Evolutionary conservation across 2,888 invertebrate genomes (phyloP).

Genomic region (Phania funesta): DNA sequence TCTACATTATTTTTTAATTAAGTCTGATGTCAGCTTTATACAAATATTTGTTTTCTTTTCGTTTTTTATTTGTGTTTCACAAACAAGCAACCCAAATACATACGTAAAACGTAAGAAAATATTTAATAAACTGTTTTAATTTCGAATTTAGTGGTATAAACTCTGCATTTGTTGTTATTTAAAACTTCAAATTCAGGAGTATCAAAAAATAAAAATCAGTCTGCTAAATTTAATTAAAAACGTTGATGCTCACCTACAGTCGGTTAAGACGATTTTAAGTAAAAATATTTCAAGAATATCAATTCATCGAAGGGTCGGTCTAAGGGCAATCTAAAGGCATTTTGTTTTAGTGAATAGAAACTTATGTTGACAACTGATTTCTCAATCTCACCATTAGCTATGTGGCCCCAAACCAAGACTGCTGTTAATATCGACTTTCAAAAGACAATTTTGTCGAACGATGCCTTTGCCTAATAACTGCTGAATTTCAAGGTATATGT

Average conservation of each 20-base stretch:
- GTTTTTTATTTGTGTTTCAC: slow-evolving; percentile 21
- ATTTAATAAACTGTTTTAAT: slow-evolving; percentile 16
- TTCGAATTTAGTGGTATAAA: slow-evolving; percentile 8
- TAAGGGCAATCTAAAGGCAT: no score
- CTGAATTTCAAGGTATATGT: no score
- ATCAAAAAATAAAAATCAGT: not conserved
- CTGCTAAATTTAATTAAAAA: not conserved
- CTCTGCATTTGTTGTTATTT: slow-evolving; percentile 1
- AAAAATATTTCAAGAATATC: not conserved
- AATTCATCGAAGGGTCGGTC: no score
- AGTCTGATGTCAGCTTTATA: slow-evolving; percentile 68
- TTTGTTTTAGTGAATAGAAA: no score
- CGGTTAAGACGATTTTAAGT: not conserved
- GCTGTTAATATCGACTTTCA: no score
- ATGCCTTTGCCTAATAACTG: no score
- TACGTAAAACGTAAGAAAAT: slow-evolving; percentile 12
- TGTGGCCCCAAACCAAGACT: no score
- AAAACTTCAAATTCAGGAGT: not conserved
- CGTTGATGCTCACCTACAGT: not conserved
- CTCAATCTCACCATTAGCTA: no score
- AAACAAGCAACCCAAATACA: slow-evolving; percentile 28
- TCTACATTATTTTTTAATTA: slow-evolving; percentile 39
- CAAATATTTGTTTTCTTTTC: slow-evolving; percentile 66
- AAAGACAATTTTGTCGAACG: no score
- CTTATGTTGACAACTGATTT: no score